Percentiles rank a stretch among this genome's conserved stretches.
phyloP scores from a whole-genome alignment of 1,140 invertebrate species.

The Drosophila mojavensis region DNA sequence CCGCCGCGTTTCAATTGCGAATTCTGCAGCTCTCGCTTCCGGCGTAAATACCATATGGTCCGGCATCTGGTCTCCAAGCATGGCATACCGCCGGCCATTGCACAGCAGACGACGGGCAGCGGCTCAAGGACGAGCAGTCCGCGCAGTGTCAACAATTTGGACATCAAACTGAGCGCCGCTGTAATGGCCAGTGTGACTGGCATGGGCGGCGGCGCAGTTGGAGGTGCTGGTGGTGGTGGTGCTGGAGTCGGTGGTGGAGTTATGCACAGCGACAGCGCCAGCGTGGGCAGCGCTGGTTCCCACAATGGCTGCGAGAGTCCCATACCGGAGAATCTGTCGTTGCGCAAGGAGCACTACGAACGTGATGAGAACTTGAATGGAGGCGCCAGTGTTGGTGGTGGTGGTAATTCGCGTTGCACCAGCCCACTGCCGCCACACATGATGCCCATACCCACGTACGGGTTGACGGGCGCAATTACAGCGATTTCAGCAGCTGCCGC shows the following conservation, averaged over 20 bases:
- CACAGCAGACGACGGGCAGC: constrained; percentile 76
- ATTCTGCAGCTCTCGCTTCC: constrained; percentile 86
- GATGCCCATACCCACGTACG: constrained; percentile 70
- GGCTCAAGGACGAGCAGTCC: constrained; percentile 52
- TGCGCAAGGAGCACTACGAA: constrained; percentile 75
- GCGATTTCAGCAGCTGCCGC: constrained; percentile 79
- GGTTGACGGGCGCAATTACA: constrained; percentile 78
- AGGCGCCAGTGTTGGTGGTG: background rate
- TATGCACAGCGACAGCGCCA: constrained; percentile 64
- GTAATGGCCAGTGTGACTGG: background rate
- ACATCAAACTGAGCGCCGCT: constrained; percentile 26
- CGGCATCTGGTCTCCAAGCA: constrained; percentile 86
- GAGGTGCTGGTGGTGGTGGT: constrained; percentile 9
- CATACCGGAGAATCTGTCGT: constrained; percentile 75
- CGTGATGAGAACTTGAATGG: constrained; percentile 52
- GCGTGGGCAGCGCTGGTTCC: constrained; percentile 70
- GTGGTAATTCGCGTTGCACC: constrained; percentile 43
- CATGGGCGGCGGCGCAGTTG: background rate
- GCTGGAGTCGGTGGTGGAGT: constrained; percentile 2
- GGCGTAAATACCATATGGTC: constrained; percentile 87
- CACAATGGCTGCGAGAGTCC: constrained; percentile 73
- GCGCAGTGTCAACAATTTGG: constrained; percentile 22
- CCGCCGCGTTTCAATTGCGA: constrained; percentile 88
- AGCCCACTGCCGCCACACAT: constrained; percentile 68
- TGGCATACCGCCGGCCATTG: constrained; percentile 75